Base-by-base conservation (phyloP, 2,113 vertebrate genomes). In the Hirundichthys speculiger region DNA sequence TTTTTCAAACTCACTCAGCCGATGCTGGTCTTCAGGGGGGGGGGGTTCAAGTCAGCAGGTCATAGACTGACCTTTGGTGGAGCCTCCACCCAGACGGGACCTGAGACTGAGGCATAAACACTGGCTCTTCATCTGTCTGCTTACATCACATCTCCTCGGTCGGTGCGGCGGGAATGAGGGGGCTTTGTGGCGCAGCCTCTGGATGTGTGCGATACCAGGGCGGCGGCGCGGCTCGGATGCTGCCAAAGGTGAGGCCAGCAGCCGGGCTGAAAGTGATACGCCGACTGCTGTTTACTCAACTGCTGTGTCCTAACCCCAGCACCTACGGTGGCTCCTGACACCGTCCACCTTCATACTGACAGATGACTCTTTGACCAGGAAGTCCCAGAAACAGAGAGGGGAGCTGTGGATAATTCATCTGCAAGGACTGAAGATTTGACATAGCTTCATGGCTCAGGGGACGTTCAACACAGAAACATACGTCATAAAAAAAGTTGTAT, bases 261-360 rank as follows among this genome's bases (percentile, higher is more conserved):
- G 75, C 83, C 80, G 64, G 64, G 56, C 63, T 81, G 77, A 92
- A 92, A 91, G 75, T 15, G 88, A 93, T 92, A 92, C 51, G 73
- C 16, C 7, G 50, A 22, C 71, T 59, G 57, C 45, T 93, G 91
- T 94, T 94, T 92, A 92, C 90, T 81, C 92, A 93, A 92, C 92
- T 93, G 91, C 84, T 90, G 75, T 60, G 80, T 66, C 82, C 85
- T 90, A 91, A 91, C 89, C 85, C 87, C 67, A 71, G 84, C 90
- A 91, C 82, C 89, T 86, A 70, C 47, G 66, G 69, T 83, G 82
- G 79, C 79, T 86, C 80, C 82, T 59, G 74, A 90, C 87, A 90
- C 90, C 89, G 92, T 91, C 91, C 91, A 78, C 83, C 84, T 88
- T 92, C 92, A 93, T 92, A 73, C 91, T 91, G 92, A 94, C 89